Evolutionary conservation across 2,113 vertebrate genomes (phyloP), one percentile per base, ranked within the genome.

Genomic region (Miniopterus natalensis): DNA sequence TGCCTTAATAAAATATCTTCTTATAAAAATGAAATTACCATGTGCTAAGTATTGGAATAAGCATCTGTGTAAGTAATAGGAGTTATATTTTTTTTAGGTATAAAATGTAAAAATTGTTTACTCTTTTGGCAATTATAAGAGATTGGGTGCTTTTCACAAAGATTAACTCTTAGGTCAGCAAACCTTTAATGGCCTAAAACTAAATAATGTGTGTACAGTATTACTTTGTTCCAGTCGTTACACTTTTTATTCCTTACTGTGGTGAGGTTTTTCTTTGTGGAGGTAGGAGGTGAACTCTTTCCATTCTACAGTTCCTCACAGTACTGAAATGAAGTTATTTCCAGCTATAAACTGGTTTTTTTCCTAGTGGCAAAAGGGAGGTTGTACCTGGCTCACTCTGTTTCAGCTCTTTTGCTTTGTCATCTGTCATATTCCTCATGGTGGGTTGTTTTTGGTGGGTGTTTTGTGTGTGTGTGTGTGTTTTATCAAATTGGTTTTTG

Each of bases 1-100:
- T 13, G 8, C 27, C 21, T 70, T 84, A 85, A 11, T 89, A 8
- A 51, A 74, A 91, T 68, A 40, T 51, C 55, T 65, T 93, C 65
- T 68, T 68, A 21, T 9, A 80, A 91, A 93, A 96, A n/a, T 84
- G 36, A 84, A 84, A 45, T 84, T 36, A 23, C 25, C 21, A 31
- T 70, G 17, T 68, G 49, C 73, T 40, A 78, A 81, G 25, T 25
- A 53, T 45, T 53, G 1, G 4, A 55, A 65, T 96, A 90, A 75
- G n/a, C 53, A 83, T 73, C 23, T 93, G 12, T 13, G 45, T 68
- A 21, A 8, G 8, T 59, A 47, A 23, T 87, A 18, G 27, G 77
- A 51, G 9, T 57, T 88, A 29, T 65, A 47, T 66, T 36, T 36
- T 36, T 36, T 36, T 90, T 84, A 45, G 45, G 51, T 85, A 66